Base-by-base conservation (phyloP, 2,797 vertebrate species). In the Kryptolebias ocellatus region DNA sequence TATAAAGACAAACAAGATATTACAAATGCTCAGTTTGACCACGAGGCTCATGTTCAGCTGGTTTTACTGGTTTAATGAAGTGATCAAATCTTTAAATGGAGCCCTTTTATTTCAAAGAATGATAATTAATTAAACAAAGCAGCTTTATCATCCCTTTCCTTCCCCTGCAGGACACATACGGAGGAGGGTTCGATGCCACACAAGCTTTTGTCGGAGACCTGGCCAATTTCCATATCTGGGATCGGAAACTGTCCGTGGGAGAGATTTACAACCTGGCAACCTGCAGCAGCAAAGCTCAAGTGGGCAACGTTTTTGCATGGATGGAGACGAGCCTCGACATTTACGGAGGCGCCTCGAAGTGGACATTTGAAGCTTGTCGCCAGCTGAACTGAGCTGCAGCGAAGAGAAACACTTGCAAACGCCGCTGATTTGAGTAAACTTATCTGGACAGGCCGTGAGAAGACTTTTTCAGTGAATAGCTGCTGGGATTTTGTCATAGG, bases 201-300 rank as follows among this genome's bases (percentile, higher is more conserved):
- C 98, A 99, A 78, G 98, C 98, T 0, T 99, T 99, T 15, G 92
- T 99, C 14, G 98, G 98, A 3, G 96, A 99, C 87, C 89, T 99
- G 88, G 96, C 97, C 6, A 98, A 99, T 65, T 97, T 99, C 89
- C 96, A 98, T 92, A 94, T 99, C 92, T 99, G 98, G 98, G 97
- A 99, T 86, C 92, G 96, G 44, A 97, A 96, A 89, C 93, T 99
- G 80, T 96, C 95, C 2, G 93, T 95, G 0, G 96, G 94, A 5
- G 98, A 99, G 90, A 95, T 98, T 74, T 98, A 98, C 87, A 95
- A 95, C 82, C 92, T 99, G 75, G 96, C 98, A 10, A 98, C 97
- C 2, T 99, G 98, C 95, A 98, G 95, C 93, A 93, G 92, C 94
- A 96, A 96, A 90, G 96, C 97, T 0, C 95, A 95, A n/a, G 85